Evolutionary conservation across 2,797 vertebrate species (phyloP), one percentile per base, ranked within the genome.

Genomic region (Psittacula derbiana): DNA sequence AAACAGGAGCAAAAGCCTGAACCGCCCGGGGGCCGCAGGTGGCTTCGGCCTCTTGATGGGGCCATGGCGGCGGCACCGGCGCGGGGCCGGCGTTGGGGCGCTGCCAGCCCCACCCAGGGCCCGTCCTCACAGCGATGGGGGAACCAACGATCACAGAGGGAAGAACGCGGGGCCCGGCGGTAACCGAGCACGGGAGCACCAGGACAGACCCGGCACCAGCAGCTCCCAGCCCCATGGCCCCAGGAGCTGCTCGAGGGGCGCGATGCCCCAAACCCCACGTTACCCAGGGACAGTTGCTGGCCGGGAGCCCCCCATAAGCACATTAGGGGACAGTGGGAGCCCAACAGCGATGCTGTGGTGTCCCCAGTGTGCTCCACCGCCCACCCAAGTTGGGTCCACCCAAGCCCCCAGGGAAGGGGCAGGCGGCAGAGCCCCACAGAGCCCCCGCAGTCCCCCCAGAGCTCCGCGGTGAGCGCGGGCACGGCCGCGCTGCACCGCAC

Each of bases 31-130:
- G 12, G 2, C 18, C 4, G 5, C 41, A 8, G 2, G 11, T 4
- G 4, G 38, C 27, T 75, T 53, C 7, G 2, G 8, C 28, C 46
- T 41, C 8, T 40, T 5, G 2, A 8, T 4, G 4, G 52, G 43
- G 50, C 4, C 3, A 7, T 46, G 91, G 70, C 8, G 9, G n/a
- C n/a, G 3, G 55, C 55, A 58, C 23, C 23, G 14, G 44, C 16
- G 14, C 23, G 1, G 41, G 53, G 64, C 14, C 0, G 50, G 64
- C 9, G 3, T 21, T 36, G 28, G 43, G 57, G 65, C 1, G 41
- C 81, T 15, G 81, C 81, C 73, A 49, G 58, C 92, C 85, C 75
- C 85, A 88, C 85, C 92, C 92, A 67, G 61, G 13, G 65, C 74
- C 64, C 4, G 9, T 60, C 84, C 84, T 44, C 3, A 7, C 19